These are phyloP conservation scores for Pterocles gutturalis DNA, from an alignment of 2,113 vertebrate genomes.

Conservation along the genomic window DNA sequence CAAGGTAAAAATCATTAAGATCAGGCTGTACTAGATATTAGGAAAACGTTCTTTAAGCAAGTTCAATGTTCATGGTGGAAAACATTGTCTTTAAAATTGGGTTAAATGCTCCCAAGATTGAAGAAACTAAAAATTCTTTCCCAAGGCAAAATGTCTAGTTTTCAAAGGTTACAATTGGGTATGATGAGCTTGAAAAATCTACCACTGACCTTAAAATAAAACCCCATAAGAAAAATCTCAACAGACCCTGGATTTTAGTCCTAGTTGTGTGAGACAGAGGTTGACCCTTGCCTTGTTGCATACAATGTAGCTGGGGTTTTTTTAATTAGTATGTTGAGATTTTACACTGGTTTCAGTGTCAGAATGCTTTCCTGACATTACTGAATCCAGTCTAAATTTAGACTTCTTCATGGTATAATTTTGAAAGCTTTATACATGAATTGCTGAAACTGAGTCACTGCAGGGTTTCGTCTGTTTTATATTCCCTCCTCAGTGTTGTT, in stretches of 20 bases:
- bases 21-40: neutral
- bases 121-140: neutral
- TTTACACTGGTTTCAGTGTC: neutral
- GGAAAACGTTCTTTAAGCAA: neutral
- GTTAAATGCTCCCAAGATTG: neutral
- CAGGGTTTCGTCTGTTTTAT: constrained; percentile 24
- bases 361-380: neutral
- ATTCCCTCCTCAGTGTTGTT: neutral
- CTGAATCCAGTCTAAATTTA: constrained; percentile 36
- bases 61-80: neutral
- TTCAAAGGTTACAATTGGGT: neutral
- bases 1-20: neutral
- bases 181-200: neutral
- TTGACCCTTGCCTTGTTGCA: neutral
- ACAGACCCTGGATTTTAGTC: neutral
- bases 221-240: neutral
- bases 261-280: neutral
- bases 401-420: neutral
- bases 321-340: neutral
- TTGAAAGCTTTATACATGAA: neutral
- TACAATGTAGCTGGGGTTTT: neutral
- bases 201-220: neutral
- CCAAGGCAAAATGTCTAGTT: neutral
- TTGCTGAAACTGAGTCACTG: constrained; percentile 10
- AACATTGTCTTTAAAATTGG: neutral